These are phyloP conservation scores for Caenorhabditis sp. DNA, from an alignment of 2,888 invertebrate species.

Conservation along the genomic window DNA sequence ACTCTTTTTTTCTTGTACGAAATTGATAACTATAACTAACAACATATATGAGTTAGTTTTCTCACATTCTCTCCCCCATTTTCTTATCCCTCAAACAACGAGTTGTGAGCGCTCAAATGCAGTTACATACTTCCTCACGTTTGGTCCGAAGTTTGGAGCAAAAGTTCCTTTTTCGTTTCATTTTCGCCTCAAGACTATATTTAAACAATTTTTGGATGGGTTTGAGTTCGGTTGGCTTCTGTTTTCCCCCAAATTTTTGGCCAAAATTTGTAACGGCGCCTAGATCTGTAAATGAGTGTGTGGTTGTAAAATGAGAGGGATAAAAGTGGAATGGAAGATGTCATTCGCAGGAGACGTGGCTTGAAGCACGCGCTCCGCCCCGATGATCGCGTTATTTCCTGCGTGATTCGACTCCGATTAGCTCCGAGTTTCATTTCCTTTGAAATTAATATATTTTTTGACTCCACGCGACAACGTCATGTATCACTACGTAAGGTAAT, in stretches of 20 bases:
- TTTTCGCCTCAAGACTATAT: slow-evolving; percentile 13
- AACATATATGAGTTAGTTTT: slow-evolving; percentile 14
- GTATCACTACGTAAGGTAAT: slow-evolving; percentile 58
- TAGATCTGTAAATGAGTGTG: slow-evolving; percentile 1
- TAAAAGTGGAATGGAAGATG: slow-evolving; percentile 29
- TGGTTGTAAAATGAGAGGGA: slow-evolving; percentile 13
- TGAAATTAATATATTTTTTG: slow-evolving; percentile 39
- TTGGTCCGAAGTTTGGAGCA: slow-evolving; percentile 12
- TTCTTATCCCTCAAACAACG: not conserved
- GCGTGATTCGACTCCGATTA: slow-evolving; percentile 52
- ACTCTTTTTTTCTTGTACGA: slow-evolving; percentile 3
- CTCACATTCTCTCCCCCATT: slow-evolving; percentile 23
- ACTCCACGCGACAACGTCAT: no score
- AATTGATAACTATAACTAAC: not conserved
- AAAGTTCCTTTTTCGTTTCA: slow-evolving; percentile 14
- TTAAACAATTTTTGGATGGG: no score
- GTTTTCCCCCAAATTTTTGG: no score
- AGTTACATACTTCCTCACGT: slow-evolving; percentile 22
- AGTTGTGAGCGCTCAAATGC: slow-evolving; percentile 32
- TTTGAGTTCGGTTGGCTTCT: no score
- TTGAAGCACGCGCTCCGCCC: slow-evolving; percentile 27
- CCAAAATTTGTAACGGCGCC: no score
- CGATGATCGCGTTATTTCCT: slow-evolving; percentile 50
- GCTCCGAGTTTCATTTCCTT: slow-evolving; percentile 27
- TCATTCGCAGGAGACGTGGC: slow-evolving; percentile 49